These are phyloP conservation scores for Mayetiola destructor DNA, from an alignment of 2,888 invertebrate species.

Conservation along the genomic window DNA sequence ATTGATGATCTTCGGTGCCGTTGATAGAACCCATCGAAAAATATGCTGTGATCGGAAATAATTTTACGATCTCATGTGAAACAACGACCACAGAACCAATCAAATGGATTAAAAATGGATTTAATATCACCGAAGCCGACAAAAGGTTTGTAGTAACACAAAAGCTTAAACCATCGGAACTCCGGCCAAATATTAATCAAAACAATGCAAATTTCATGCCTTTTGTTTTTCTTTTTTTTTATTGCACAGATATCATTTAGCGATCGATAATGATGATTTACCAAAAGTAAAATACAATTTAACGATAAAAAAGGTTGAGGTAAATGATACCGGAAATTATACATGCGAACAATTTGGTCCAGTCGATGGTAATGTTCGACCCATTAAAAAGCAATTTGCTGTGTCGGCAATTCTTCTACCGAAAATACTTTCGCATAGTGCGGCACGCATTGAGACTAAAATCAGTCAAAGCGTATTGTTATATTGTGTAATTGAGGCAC, in stretches of 20 bases:
- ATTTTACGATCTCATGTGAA: slow-evolving; percentile 41
- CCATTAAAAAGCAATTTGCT: slow-evolving; percentile 28
- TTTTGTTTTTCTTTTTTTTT: not conserved
- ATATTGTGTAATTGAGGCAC: slow-evolving; percentile 43
- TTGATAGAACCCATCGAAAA: not conserved
- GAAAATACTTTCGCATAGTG: slow-evolving; percentile 32
- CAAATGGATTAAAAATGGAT: slow-evolving; percentile 44
- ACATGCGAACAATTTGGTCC: slow-evolving; percentile 40
- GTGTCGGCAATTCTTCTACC: slow-evolving; percentile 36
- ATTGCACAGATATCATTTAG: slow-evolving; percentile 15
- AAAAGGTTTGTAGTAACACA: slow-evolving; percentile 32
- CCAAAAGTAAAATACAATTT: not conserved
- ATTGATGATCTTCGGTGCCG: no score
- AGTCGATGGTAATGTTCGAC: slow-evolving; percentile 29
- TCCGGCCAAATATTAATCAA: no score
- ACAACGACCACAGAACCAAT: slow-evolving; percentile 36
- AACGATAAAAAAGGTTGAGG: slow-evolving; percentile 37
- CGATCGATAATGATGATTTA: not conserved
- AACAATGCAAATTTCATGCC: no score
- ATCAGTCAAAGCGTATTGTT: slow-evolving; percentile 39
- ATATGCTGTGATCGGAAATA: slow-evolving; percentile 31
- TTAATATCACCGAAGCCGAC: slow-evolving; percentile 38
- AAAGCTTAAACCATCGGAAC: slow-evolving; percentile 20
- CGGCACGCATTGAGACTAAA: slow-evolving; percentile 38
- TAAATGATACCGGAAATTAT: slow-evolving; percentile 45